These are phyloP conservation scores for Acronicta aceris DNA, from an alignment of 2,888 invertebrate genomes.

Conservation along the genomic window DNA sequence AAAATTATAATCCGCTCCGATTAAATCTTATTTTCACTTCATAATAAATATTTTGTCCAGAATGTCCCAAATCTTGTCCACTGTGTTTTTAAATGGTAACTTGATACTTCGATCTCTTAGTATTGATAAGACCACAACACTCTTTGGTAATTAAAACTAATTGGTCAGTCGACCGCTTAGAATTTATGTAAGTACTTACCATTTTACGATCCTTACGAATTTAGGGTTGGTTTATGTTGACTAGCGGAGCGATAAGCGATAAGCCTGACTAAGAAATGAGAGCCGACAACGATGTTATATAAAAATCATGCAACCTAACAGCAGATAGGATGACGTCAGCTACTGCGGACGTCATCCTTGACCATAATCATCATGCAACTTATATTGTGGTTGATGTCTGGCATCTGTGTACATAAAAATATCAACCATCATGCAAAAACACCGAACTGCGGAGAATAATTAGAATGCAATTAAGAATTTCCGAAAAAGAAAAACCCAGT, in stretches of 20 bases:
- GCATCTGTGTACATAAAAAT: no score
- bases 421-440: no score
- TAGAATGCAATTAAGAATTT: no score
- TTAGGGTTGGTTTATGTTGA: conserved; percentile 15
- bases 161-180: conserved; percentile 66
- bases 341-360: no score
- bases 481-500: no score
- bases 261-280: no score
- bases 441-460: no score
- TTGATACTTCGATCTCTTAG: conserved; percentile 53
- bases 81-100: conserved; percentile 51
- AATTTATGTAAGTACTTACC: conserved; percentile 55
- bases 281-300: no score
- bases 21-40: conserved; percentile 11
- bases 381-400: no score
- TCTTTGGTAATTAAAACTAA: conserved; percentile 74
- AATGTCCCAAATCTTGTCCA: conserved; percentile 17
- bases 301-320: no score
- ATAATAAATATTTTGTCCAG: conserved; percentile 5
- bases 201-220: conserved; percentile 57
- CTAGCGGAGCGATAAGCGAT: conserved; percentile 10
- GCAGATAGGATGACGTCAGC: no score
- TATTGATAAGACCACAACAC: conserved; percentile 58
- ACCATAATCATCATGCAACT: no score
- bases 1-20: conserved; percentile 22